Evolutionary conservation across 2,113 vertebrate genomes (phyloP).

Genomic region (Oxyruncus cristatus): DNA sequence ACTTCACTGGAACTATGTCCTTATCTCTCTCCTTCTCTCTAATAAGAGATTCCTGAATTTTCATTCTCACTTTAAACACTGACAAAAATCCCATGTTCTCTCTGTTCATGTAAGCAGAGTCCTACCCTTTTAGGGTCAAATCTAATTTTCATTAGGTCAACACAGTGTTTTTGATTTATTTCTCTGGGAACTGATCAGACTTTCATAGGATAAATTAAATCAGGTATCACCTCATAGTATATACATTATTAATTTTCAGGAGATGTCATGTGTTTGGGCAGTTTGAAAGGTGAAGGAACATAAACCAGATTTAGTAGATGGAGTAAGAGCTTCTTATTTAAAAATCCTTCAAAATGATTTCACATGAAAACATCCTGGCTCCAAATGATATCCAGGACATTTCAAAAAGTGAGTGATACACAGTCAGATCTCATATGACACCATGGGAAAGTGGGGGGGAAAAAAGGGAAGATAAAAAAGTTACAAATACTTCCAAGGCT

Average conservation of each 20-base stretch:
- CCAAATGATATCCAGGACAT: not conserved
- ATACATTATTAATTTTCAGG: not conserved
- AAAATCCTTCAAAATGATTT: not conserved
- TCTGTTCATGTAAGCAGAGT: not conserved
- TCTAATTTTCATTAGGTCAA: not conserved
- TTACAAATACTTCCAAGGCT: not conserved
- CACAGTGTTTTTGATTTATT: not conserved
- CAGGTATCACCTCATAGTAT: not conserved
- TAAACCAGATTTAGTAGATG: not conserved
- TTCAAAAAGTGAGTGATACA: not conserved
- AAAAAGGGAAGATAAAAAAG: not conserved
- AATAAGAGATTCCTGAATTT: not conserved
- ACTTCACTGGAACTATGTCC: not conserved
- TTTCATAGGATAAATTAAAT: not conserved
- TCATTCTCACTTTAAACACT: not conserved
- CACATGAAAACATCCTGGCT: not conserved
- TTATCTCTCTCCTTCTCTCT: not conserved
- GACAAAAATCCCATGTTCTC: not conserved
- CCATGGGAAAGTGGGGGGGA: fast-evolving
- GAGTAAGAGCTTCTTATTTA: not conserved
- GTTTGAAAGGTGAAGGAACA: not conserved
- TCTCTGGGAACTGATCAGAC: not conserved
- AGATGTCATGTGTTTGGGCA: not conserved
- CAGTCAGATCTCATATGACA: not conserved
- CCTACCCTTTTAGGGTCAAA: not conserved